Percentiles rank a stretch among this genome's conserved stretches.
Conservation (phyloP, 2,113 vertebrate genomes). For the Rhizomys pruinosus region DNA sequence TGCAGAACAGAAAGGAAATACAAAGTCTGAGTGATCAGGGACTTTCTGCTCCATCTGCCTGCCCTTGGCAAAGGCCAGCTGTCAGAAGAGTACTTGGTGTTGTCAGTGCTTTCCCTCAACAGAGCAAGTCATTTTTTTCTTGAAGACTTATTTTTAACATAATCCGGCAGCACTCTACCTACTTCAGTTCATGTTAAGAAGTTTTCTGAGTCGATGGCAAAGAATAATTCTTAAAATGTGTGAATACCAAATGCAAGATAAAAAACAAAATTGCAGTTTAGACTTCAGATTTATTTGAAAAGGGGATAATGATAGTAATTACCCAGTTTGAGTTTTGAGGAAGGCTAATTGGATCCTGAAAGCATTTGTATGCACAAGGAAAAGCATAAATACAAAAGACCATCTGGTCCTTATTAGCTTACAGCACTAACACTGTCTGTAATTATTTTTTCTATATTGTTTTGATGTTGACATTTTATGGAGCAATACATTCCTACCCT, state of each 20-base stretch:
- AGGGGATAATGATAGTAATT: slow-evolving; percentile 93
- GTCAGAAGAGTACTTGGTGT: slow-evolving; percentile 32
- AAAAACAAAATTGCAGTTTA: slow-evolving; percentile 92
- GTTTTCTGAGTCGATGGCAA: slow-evolving; percentile 81
- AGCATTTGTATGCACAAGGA: slow-evolving; percentile 91
- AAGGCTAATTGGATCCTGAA: slow-evolving; percentile 92
- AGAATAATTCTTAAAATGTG: slow-evolving; percentile 84
- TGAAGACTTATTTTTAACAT: background rate
- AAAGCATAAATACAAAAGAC: slow-evolving; percentile 90
- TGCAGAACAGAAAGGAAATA: slow-evolving; percentile 55
- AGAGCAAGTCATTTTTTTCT: slow-evolving; percentile 56
- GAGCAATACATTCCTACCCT: slow-evolving; percentile 81
- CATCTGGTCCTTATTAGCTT: slow-evolving; percentile 91
- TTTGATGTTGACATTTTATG: slow-evolving; percentile 89
- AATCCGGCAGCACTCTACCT: slow-evolving; percentile 73
- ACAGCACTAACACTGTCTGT: slow-evolving; percentile 87
- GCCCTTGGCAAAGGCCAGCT: background rate
- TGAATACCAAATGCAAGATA: slow-evolving; percentile 86
- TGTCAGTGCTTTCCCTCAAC: slow-evolving; percentile 49
- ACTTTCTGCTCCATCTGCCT: slow-evolving; percentile 24
- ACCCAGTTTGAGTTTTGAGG: slow-evolving; percentile 92
- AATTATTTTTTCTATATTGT: slow-evolving; percentile 91
- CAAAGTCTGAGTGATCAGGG: slow-evolving; percentile 52
- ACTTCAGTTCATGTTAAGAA: slow-evolving; percentile 74
- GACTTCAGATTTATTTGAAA: slow-evolving; percentile 93